These are phyloP conservation scores for Drosophila burlai DNA, from an alignment of 1,140 invertebrate species.

Conservation along the genomic window DNA sequence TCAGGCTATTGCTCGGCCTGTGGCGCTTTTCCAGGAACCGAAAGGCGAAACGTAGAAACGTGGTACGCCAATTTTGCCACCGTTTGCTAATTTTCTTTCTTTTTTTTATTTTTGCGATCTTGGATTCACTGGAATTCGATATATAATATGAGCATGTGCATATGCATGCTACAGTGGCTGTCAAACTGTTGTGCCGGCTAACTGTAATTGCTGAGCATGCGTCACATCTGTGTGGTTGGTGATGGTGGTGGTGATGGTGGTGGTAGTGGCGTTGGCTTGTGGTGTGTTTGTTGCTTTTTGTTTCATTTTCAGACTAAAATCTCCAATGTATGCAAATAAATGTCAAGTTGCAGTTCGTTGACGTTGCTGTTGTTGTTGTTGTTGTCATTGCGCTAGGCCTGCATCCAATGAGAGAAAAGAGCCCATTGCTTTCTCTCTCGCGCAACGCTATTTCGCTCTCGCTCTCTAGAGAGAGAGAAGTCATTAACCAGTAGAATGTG, in stretches of 20 bases:
- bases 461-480: background rate
- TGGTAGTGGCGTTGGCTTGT: background rate
- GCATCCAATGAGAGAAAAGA: conserved; percentile 39
- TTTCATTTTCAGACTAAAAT: conserved; percentile 13
- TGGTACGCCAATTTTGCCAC: conserved; percentile 32
- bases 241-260: background rate
- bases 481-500: conserved; percentile 26
- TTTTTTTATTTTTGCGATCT: conserved; percentile 2
- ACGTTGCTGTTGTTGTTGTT: conserved; percentile 29
- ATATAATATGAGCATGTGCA: background rate
- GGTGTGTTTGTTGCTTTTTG: conserved; percentile 7
- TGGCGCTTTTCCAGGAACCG: conserved; percentile 39
- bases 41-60: conserved; percentile 20
- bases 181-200: conserved; percentile 29
- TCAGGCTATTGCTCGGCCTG: conserved; percentile 21
- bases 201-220: conserved; percentile 49
- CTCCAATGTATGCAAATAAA: conserved; percentile 35
- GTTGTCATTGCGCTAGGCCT: conserved; percentile 25
- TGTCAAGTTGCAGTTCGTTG: conserved; percentile 52
- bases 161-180: conserved; percentile 12
- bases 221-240: conserved; percentile 31
- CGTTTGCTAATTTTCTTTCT: conserved; percentile 32
- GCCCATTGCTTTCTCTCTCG: conserved; percentile 9
- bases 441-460: background rate
- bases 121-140: conserved; percentile 35